A percentile compares a stretch with the other conserved stretches of the same genome.
Conservation (phyloP, 2,113 vertebrate species). For the Phaethon lepturus region DNA sequence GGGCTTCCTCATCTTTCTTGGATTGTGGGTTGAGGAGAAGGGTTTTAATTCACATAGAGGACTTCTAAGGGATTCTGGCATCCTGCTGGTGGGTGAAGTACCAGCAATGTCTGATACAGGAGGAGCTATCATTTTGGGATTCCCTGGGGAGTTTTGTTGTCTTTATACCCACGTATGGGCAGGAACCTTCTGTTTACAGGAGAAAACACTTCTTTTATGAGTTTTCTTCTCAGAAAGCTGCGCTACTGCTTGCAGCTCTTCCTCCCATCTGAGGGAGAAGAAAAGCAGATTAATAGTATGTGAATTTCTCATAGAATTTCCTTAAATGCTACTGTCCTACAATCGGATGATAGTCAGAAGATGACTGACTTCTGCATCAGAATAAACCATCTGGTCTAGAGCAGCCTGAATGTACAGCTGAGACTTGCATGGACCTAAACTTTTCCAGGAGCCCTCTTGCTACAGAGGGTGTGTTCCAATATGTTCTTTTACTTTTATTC, state of each 20-base stretch:
- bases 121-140: background rate
- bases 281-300: background rate
- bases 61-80: background rate
- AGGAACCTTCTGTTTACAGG: background rate
- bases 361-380: background rate
- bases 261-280: background rate
- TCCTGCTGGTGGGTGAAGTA: background rate
- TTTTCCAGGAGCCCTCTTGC: background rate
- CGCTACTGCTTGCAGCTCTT: background rate
- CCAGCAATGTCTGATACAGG: background rate
- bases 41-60: background rate
- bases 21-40: background rate
- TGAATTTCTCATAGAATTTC: background rate
- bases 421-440: background rate
- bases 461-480: background rate
- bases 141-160: background rate
- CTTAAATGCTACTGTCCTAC: background rate
- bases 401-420: background rate
- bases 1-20: background rate
- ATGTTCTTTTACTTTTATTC: background rate
- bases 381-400: background rate
- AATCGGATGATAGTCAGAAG: background rate
- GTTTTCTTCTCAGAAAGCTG: background rate
- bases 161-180: background rate
- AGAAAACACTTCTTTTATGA: background rate